A percentile compares a stretch with the other conserved stretches of the same genome.
phyloP scores from a whole-genome alignment of 1,140 invertebrate genomes.

The Xylocopa sonorina region DNA sequence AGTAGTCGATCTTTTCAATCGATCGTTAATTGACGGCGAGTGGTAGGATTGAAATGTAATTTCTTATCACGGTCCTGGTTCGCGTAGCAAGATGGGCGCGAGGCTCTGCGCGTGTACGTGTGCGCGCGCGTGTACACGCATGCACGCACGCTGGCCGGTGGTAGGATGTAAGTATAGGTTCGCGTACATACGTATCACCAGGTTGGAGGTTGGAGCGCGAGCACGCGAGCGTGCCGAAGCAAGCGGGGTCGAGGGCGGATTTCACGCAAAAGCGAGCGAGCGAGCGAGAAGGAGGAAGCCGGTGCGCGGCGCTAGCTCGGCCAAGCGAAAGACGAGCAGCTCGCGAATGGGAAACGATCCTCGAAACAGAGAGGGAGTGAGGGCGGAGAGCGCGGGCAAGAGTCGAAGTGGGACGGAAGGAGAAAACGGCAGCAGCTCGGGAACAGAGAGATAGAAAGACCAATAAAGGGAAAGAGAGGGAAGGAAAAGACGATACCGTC shows the following conservation, averaged over 20 bases:
- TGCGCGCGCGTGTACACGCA: too few relatives aligned
- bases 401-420: conserved; percentile 9
- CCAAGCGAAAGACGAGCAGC: conserved; percentile 36
- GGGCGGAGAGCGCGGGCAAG: conserved; percentile 31
- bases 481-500: conserved; percentile 49
- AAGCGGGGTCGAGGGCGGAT: conserved; percentile 34
- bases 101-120: too few relatives aligned
- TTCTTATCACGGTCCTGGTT: conserved; percentile 57
- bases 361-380: conserved; percentile 24
- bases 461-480: conserved; percentile 4
- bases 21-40: background rate
- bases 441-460: conserved; percentile 8
- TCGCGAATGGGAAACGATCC: background rate
- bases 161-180: too few relatives aligned
- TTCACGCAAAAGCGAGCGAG: conserved; percentile 23
- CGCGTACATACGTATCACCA: background rate
- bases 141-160: too few relatives aligned
- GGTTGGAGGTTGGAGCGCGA: conserved; percentile 40
- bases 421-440: conserved; percentile 3
- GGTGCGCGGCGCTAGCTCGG: conserved; percentile 12
- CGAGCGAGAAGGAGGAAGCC: conserved; percentile 42
- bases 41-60: conserved; percentile 54
- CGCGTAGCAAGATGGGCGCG: conserved; percentile 24
- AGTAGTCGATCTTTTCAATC: background rate
- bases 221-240: conserved; percentile 40